Conservation (phyloP, 1,140 invertebrate genomes). For the Venturia canescens region DNA sequence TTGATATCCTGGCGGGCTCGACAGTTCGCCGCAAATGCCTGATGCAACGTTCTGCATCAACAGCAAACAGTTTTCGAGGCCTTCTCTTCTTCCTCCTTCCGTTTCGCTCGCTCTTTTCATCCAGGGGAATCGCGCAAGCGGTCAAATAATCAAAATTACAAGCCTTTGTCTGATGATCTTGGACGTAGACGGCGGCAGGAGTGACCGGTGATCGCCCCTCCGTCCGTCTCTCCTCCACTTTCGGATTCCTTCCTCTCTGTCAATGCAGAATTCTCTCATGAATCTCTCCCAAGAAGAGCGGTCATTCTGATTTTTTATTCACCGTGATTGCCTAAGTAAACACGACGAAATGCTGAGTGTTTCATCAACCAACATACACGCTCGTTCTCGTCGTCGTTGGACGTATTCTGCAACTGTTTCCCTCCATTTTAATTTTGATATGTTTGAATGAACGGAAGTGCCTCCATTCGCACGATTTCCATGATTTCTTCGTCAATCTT, state of each 20-base stretch:
- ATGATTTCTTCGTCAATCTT: too few relatives aligned
- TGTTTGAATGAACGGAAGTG: background rate
- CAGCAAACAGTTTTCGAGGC: background rate
- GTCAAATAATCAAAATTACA: conserved; percentile 77
- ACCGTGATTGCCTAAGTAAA: conserved; percentile 61
- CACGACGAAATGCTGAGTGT: conserved; percentile 46
- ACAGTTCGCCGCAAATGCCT: background rate
- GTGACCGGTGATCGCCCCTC: conserved; percentile 39
- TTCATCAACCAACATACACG: conserved; percentile 41
- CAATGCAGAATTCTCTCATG: too few relatives aligned
- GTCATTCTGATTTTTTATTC: conserved; percentile 57
- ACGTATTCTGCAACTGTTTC: background rate
- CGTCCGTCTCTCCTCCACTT: background rate
- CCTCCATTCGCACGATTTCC: background rate
- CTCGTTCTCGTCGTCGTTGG: conserved; percentile 37
- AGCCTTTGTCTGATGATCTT: conserved; percentile 74
- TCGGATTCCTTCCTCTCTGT: background rate
- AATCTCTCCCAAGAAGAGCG: conserved; percentile 15
- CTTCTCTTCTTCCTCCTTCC: conserved; percentile 42
- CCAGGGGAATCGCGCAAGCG: conserved; percentile 69
- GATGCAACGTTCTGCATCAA: background rate
- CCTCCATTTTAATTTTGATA: background rate
- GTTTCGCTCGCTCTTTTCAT: conserved; percentile 15
- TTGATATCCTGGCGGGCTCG: background rate
- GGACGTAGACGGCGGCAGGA: conserved; percentile 54